These are phyloP conservation scores for Patella depressa DNA, from an alignment of 2,888 invertebrate species.

Conservation along the genomic window DNA sequence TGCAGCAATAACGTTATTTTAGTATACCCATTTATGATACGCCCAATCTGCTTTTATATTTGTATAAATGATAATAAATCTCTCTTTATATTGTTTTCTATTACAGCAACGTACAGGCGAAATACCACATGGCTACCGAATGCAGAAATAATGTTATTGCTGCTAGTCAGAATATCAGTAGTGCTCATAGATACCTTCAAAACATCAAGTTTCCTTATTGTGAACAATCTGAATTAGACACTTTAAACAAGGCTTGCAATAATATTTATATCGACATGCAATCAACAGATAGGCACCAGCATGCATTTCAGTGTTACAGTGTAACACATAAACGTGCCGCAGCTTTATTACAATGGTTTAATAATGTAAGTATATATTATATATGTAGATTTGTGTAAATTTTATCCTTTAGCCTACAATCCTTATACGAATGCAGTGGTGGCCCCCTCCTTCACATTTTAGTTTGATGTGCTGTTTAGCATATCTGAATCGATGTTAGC, in stretches of 20 bases:
- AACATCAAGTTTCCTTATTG: constrained; percentile 75
- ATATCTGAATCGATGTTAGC: too few species aligned
- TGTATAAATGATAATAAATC: too few species aligned
- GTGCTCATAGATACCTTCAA: constrained; percentile 72
- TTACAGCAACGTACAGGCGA: constrained; percentile 69
- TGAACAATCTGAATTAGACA: constrained; percentile 72
- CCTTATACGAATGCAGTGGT: too few species aligned
- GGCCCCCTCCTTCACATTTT: too few species aligned
- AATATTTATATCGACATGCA: constrained; percentile 74
- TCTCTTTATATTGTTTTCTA: neutral
- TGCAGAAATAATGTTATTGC: constrained; percentile 74
- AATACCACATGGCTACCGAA: constrained; percentile 73
- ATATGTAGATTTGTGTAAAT: too few species aligned
- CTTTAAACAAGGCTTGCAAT: constrained; percentile 71
- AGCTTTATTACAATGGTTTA: constrained; percentile 75
- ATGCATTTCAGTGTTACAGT: constrained; percentile 72
- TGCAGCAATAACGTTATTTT: too few species aligned
- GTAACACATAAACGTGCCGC: constrained; percentile 72
- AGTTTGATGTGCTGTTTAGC: too few species aligned
- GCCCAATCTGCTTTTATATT: too few species aligned
- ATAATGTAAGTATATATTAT: constrained; percentile 66
- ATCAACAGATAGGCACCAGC: constrained; percentile 68
- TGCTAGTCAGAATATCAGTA: constrained; percentile 74
- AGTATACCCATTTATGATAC: too few species aligned
- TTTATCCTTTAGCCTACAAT: too few species aligned